A percentile compares a stretch with the other conserved stretches of the same genome.
phyloP scores from a whole-genome alignment of 92 coral and sea anemone genomes.

The Parazoanthus darwini region DNA sequence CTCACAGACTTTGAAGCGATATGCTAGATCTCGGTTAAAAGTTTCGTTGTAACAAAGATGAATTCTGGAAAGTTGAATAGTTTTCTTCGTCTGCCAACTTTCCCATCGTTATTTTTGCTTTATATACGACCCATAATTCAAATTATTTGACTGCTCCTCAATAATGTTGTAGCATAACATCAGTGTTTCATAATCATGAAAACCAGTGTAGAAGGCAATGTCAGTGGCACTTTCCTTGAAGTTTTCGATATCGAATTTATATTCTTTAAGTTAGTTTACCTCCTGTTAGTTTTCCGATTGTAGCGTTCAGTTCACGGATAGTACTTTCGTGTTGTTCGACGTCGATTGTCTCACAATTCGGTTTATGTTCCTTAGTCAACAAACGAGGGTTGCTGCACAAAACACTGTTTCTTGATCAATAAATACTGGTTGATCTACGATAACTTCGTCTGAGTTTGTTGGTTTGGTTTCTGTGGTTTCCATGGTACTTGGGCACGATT shows the following conservation, averaged over 20 bases:
- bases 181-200: constrained; percentile 59
- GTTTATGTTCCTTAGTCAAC: too few relatives aligned
- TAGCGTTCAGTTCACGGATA: not conserved
- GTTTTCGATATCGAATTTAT: constrained; percentile 55
- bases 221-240: constrained; percentile 50
- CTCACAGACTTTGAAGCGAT: constrained; percentile 51
- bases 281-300: too few relatives aligned
- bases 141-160: constrained; percentile 51
- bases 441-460: too few relatives aligned
- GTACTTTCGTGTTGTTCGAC: too few relatives aligned
- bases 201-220: constrained; percentile 66
- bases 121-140: constrained; percentile 51
- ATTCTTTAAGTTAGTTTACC: not conserved
- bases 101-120: constrained; percentile 19
- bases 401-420: too few relatives aligned
- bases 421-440: too few relatives aligned
- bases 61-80: constrained; percentile 54
- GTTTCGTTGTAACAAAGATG: constrained; percentile 48
- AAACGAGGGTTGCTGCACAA: too few relatives aligned
- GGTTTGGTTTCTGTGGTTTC: too few relatives aligned
- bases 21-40: constrained; percentile 60
- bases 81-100: constrained; percentile 49
- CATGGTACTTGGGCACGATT: too few relatives aligned
- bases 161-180: constrained; percentile 54
- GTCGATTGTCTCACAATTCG: too few relatives aligned